Evolutionary conservation across 2,888 invertebrate species (phyloP).

Genomic region (Lithophane semibrunnea): DNA sequence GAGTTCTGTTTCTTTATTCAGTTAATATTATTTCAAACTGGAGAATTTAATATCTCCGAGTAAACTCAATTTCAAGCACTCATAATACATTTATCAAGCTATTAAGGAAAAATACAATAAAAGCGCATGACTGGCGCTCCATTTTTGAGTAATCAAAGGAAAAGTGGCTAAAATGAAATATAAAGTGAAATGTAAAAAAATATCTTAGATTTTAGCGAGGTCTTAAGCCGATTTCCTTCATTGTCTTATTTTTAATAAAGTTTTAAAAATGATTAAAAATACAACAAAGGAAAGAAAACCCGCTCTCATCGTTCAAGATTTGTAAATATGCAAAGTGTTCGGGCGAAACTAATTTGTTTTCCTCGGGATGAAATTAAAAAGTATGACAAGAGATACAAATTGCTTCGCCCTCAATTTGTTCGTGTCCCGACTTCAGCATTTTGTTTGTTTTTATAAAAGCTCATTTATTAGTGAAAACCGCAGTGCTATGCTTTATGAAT

Average conservation of each 20-base stretch:
- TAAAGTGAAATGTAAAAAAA: constrained; percentile 41
- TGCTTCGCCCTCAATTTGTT: constrained; percentile 84
- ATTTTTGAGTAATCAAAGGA: constrained; percentile 40
- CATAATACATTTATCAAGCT: constrained; percentile 43
- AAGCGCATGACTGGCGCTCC: constrained; percentile 43
- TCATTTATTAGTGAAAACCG: constrained; percentile 83
- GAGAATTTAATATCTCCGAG: constrained; percentile 37
- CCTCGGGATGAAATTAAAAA: constrained; percentile 86
- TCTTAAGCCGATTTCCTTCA: constrained; percentile 59
- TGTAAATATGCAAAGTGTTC: constrained; percentile 84
- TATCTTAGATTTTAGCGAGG: constrained; percentile 45
- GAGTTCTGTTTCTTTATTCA: constrained; percentile 12
- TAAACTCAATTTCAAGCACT: constrained; percentile 39
- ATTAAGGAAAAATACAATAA: constrained; percentile 52
- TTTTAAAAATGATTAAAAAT: constrained; percentile 67
- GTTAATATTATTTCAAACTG: constrained; percentile 27
- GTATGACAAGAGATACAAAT: constrained; percentile 88
- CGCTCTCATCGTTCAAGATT: constrained; percentile 76
- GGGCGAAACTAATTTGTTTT: constrained; percentile 84
- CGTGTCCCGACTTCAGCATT: constrained; percentile 80
- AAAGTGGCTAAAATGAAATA: constrained; percentile 49
- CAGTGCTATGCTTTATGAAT: constrained; percentile 76
- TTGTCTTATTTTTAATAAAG: constrained; percentile 65
- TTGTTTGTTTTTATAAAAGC: constrained; percentile 85
- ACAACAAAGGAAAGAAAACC: constrained; percentile 72